Percentiles rank a stretch among this genome's conserved stretches.
These are phyloP conservation scores for Octodon degus DNA, from an alignment of 2,113 vertebrate species.

Conservation along the genomic window DNA sequence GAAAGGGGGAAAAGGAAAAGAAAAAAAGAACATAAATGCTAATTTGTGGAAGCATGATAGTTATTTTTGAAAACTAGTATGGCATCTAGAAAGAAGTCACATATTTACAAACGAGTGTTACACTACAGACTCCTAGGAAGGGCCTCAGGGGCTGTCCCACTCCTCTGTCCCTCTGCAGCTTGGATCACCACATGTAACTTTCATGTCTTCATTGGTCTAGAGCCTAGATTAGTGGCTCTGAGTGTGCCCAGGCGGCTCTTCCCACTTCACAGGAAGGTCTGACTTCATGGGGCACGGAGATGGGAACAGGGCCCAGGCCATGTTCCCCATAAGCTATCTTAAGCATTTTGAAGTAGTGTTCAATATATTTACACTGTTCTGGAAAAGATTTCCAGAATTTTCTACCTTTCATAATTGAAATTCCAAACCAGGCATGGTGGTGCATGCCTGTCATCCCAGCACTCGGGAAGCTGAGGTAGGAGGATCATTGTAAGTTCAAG, in stretches of 20 bases:
- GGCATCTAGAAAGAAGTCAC: neutral
- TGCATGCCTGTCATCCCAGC: no score
- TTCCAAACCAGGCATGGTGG: no score
- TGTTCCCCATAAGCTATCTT: neutral
- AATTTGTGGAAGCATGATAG: neutral
- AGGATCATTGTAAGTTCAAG: no score
- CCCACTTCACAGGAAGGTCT: neutral
- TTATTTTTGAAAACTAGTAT: neutral
- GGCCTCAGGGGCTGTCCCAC: neutral
- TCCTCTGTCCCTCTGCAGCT: neutral
- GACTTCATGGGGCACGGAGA: neutral
- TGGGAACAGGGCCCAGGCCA: neutral
- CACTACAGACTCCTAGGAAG: neutral
- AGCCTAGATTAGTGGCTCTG: neutral
- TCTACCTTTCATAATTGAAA: neutral
- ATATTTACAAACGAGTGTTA: neutral
- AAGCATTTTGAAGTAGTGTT: neutral
- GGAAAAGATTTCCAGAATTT: neutral
- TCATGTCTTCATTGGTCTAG: neutral
- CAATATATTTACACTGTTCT: neutral
- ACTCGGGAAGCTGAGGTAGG: no score
- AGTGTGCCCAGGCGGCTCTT: neutral
- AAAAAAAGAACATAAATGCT: neutral
- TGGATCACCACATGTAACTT: neutral
- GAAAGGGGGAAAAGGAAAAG: neutral